Evolutionary conservation across 1,140 invertebrate species (phyloP), one percentile per base, ranked within the genome.

Genomic region (Drosophila oshimai): DNA sequence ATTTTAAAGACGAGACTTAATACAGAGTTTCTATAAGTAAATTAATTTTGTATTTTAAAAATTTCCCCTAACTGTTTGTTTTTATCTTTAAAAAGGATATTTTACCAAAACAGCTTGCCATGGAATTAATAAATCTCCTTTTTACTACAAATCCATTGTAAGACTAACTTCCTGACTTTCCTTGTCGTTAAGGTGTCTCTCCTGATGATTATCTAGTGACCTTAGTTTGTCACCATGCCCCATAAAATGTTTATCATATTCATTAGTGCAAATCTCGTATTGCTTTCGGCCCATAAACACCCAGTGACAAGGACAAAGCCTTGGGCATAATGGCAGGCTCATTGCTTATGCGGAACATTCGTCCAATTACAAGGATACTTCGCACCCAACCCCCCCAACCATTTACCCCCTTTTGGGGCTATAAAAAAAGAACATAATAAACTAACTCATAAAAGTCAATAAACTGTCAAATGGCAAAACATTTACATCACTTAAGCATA

Each of bases 401-500:
- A 9, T n/a, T 31, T 67, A 65, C 29, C 41, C 13, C 33, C 22
- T n/a, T 18, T 62, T 7, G 12, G 7, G 28, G 68, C 68, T 41
- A 72, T 72, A 72, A 62, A 61, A 72, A 64, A 46, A 55, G 31
- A 33, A 54, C 17, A 74, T 70, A 80, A 79, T 79, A 79, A 79
- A 79, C 76, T 80, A 74, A 74, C 76, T 80, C 76, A 80, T 80
- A 74, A 80, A 80, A 80, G 76, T 80, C 76, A 80, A 80, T 80
- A 80, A 80, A 80, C 76, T 79, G 76, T 80, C 76, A 80, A 80
- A 80, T 80, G 72, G 65, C 65, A 57, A 70, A 64, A 57, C 76
- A 80, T 80, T 80, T 75, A 80, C 76, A 74, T 71, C 71, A 71
- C 76, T 80, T 80, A 60, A 64, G 65, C 64, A 74, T 80, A 79